A percentile compares a stretch with the other conserved stretches of the same genome.
phyloP scores from a whole-genome alignment of 2,888 invertebrate species.

The Polyommatus iphigenia region DNA sequence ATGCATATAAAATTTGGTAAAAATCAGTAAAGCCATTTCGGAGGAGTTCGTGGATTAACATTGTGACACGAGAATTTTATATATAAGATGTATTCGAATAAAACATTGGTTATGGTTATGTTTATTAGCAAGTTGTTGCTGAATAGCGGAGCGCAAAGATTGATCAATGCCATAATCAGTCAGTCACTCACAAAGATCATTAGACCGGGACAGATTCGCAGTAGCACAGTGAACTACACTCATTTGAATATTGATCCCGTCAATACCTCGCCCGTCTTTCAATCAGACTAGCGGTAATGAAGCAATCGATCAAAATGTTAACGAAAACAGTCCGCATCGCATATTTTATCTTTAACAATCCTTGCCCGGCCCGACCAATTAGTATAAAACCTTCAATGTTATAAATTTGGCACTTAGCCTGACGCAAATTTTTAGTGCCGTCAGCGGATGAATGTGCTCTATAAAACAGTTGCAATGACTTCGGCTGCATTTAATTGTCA shows the following conservation, averaged over 20 bases:
- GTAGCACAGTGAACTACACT: conserved; percentile 30
- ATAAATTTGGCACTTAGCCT: conserved; percentile 80
- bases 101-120: neutral
- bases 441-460: conserved; percentile 73
- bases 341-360: conserved; percentile 80
- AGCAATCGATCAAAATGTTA: conserved; percentile 75
- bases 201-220: conserved; percentile 21
- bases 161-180: conserved; percentile 21
- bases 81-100: too few relatives aligned
- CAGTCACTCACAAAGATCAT: conserved; percentile 16
- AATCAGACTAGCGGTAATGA: conserved; percentile 62
- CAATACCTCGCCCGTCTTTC: conserved; percentile 43
- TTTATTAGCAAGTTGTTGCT: neutral
- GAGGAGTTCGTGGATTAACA: too few relatives aligned
- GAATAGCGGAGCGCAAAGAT: neutral
- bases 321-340: conserved; percentile 75
- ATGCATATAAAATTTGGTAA: too few relatives aligned
- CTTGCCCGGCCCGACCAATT: conserved; percentile 74
- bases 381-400: conserved; percentile 75
- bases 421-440: conserved; percentile 76
- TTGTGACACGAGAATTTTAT: too few relatives aligned
- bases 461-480: conserved; percentile 63
- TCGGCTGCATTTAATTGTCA: conserved; percentile 68
- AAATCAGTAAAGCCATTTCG: too few relatives aligned
- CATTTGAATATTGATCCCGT: conserved; percentile 35